Evolutionary conservation across 2,113 vertebrate species (phyloP).

Genomic region (Platichthys stellatus): DNA sequence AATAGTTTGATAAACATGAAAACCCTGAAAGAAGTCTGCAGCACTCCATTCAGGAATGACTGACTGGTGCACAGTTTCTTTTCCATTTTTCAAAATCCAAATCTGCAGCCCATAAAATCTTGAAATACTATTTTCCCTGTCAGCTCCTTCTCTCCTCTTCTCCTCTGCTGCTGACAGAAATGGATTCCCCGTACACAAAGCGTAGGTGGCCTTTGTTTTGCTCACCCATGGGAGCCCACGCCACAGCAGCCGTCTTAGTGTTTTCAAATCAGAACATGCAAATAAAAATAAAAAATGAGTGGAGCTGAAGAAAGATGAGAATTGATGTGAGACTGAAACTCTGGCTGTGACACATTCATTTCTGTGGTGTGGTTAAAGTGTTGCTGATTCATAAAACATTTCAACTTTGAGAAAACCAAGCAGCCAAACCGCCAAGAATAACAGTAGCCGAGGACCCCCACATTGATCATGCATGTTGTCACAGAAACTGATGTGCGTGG

Average conservation of each 20-base stretch:
- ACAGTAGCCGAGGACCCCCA: conserved; percentile 42
- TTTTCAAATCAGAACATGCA: not conserved
- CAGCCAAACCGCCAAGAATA: conserved; percentile 41
- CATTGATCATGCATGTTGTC: conserved; percentile 71
- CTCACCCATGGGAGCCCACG: not conserved
- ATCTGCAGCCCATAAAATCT: not conserved
- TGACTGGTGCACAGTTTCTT: no score
- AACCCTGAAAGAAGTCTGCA: no score
- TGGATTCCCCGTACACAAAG: conserved; percentile 7
- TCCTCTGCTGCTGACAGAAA: conserved; percentile 3
- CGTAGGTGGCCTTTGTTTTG: conserved; percentile 26
- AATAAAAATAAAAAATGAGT: not conserved
- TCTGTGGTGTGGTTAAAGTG: not conserved
- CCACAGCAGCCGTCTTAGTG: conserved; percentile 4
- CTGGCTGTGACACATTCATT: not conserved
- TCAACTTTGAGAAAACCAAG: conserved; percentile 22
- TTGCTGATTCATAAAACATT: conserved; percentile 50
- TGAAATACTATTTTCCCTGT: not conserved
- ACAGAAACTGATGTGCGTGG: conserved; percentile 65
- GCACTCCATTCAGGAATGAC: no score
- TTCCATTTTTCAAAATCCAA: not conserved
- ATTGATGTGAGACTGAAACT: conserved; percentile 7
- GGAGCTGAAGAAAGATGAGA: conserved; percentile 1
- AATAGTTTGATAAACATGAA: no score
- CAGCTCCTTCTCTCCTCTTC: not conserved